phyloP scores from a whole-genome alignment of 2,888 invertebrate genomes.

The Timema cristinae region DNA sequence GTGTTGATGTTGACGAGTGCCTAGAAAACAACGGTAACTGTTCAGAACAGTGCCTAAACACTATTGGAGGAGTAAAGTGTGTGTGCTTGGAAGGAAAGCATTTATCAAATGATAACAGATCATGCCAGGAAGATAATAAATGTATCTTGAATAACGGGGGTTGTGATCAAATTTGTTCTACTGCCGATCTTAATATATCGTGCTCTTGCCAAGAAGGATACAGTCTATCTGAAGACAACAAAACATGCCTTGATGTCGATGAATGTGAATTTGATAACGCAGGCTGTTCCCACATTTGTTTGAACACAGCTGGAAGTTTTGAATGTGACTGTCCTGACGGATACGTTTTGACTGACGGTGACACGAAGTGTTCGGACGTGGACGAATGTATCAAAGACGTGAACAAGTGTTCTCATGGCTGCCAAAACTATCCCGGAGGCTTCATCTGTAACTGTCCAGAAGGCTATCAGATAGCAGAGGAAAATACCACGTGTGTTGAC shows the following conservation, averaged over 20 bases:
- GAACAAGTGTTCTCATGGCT: slow-evolving; percentile 52
- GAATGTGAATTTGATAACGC: slow-evolving; percentile 31
- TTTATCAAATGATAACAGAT: slow-evolving; percentile 34
- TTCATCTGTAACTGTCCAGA: slow-evolving; percentile 55
- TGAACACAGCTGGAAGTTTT: slow-evolving; percentile 58
- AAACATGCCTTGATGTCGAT: slow-evolving; percentile 38
- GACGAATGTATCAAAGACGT: slow-evolving; percentile 47
- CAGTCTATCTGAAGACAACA: slow-evolving; percentile 37
- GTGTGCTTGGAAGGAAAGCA: slow-evolving; percentile 61
- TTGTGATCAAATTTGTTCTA: slow-evolving; percentile 56
- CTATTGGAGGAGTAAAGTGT: slow-evolving; percentile 68
- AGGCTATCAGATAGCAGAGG: slow-evolving; percentile 44
- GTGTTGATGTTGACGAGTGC: slow-evolving; percentile 40
- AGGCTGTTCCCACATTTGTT: slow-evolving; percentile 52
- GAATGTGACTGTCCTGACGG: slow-evolving; percentile 55
- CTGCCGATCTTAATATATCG: slow-evolving; percentile 55
- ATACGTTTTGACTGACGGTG: slow-evolving; percentile 42
- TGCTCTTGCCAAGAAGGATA: slow-evolving; percentile 55
- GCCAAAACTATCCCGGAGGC: slow-evolving; percentile 58
- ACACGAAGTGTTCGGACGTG: slow-evolving; percentile 43
- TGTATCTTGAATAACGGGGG: slow-evolving; percentile 23
- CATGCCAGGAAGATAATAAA: slow-evolving; percentile 46
- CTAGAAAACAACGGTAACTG: slow-evolving; percentile 45
- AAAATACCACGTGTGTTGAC: slow-evolving; percentile 43
- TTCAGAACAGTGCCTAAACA: slow-evolving; percentile 49